These are phyloP conservation scores for Ceyx cyanopectus DNA, from an alignment of 2,113 vertebrate genomes.

Conservation along the genomic window DNA sequence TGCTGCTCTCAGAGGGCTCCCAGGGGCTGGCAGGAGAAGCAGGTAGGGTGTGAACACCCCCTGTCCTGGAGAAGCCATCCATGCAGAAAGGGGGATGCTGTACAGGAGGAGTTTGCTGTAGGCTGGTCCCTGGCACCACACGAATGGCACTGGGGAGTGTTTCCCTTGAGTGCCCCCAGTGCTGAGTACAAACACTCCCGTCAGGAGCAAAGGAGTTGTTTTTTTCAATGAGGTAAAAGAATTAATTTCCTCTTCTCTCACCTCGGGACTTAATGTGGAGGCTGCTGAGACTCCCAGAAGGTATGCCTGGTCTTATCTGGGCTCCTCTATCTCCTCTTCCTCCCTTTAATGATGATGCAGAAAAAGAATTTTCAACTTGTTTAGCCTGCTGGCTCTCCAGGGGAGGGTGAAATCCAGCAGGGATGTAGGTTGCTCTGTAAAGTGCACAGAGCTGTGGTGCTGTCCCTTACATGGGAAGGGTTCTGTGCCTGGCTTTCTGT, in stretches of 20 bases:
- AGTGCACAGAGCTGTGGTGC: accelerated
- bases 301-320: neutral
- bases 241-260: neutral
- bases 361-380: neutral
- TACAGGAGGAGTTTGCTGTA: neutral
- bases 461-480: neutral
- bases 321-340: neutral
- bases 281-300: neutral
- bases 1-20: neutral
- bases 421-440: neutral
- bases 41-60: accelerated
- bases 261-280: neutral
- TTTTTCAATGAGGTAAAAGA: neutral
- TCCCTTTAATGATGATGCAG: neutral
- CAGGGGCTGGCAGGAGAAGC: neutral
- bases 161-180: neutral
- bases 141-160: neutral
- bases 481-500: neutral
- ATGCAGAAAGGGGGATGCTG: accelerated
- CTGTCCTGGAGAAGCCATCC: neutral
- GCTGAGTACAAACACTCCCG: neutral
- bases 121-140: neutral
- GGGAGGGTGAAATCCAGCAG: neutral
- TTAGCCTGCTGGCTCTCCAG: neutral
- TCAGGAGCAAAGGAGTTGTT: neutral